Evolutionary conservation across 30 jellyfish, hydroid and myxozoan species (phyloP).

Genomic region (Aurelia coerulea): DNA sequence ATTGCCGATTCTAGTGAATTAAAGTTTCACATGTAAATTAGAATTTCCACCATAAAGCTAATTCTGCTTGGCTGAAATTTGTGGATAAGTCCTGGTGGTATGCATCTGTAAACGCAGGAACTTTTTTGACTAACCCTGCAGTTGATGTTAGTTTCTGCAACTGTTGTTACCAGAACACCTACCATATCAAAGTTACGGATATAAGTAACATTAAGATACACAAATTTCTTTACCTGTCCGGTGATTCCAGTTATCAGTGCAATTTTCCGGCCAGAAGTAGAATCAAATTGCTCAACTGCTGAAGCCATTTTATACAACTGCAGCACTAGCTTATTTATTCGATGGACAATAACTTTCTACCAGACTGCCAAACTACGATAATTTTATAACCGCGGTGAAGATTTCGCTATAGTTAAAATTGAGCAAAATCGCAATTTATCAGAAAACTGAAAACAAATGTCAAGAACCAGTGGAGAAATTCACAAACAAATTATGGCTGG

Average conservation of each 20-base stretch:
- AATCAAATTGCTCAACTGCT: conserved; percentile 9
- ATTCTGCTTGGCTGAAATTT: too few species aligned
- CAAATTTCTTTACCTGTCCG: conserved; percentile 85
- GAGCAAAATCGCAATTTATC: not conserved
- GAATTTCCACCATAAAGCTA: too few species aligned
- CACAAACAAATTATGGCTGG: conserved; percentile 25
- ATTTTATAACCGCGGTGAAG: too few species aligned
- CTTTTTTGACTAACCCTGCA: too few species aligned
- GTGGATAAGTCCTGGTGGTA: too few species aligned
- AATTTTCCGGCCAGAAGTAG: conserved; percentile 34
- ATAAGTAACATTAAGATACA: not conserved
- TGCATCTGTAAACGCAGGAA: too few species aligned
- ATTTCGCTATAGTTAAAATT: too few species aligned
- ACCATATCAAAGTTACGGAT: not conserved
- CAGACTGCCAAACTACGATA: too few species aligned
- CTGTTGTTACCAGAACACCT: not conserved
- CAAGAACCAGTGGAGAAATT: conserved; percentile 30
- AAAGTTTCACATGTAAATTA: too few species aligned
- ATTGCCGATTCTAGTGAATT: too few species aligned
- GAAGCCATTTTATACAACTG: conserved; percentile 30
- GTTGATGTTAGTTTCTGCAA: too few species aligned
- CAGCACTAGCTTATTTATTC: not conserved
- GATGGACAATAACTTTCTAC: not conserved
- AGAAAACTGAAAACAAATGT: not conserved
- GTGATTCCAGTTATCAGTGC: conserved; percentile 98